Evolutionary conservation across 2,888 invertebrate species (phyloP).

Genomic region (Drosophila melanosoma): DNA sequence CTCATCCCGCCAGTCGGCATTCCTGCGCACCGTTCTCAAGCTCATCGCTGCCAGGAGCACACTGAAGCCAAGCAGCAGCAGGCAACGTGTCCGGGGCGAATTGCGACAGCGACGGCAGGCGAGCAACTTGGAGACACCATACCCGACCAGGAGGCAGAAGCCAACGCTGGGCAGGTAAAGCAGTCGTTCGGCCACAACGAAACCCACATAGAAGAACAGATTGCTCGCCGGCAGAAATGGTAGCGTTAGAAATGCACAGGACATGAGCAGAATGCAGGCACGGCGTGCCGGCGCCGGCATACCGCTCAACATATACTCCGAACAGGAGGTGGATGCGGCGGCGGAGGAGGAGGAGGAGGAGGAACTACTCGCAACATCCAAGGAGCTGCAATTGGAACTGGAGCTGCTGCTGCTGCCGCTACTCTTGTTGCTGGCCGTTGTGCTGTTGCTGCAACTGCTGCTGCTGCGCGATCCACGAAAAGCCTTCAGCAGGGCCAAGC

Average conservation of each 20-base stretch:
- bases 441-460: constrained; percentile 84
- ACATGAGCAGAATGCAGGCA: constrained; percentile 86
- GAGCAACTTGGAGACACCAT: constrained; percentile 87
- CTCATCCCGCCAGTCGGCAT: constrained; percentile 96
- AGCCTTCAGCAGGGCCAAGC: constrained; percentile 70
- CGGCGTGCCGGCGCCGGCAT: constrained; percentile 59
- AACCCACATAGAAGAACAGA: constrained; percentile 98
- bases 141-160: constrained; percentile 94
- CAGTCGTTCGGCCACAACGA: constrained; percentile 98
- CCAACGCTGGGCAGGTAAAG: constrained; percentile 98
- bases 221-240: constrained; percentile 98
- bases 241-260: constrained; percentile 92
- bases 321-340: background rate
- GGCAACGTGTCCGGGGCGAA: constrained; percentile 79
- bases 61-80: constrained; percentile 84
- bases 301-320: constrained; percentile 54
- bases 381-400: constrained; percentile 49
- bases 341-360: constrained; percentile 21
- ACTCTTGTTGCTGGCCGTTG: constrained; percentile 85
- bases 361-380: constrained; percentile 13
- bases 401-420: constrained; percentile 82
- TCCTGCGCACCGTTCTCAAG: constrained; percentile 91
- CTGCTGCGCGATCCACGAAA: constrained; percentile 83
- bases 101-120: constrained; percentile 68
- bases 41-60: constrained; percentile 89